These are phyloP conservation scores for Oreochromis niloticus DNA, from an alignment of 2,113 vertebrate species.

Conservation along the genomic window DNA sequence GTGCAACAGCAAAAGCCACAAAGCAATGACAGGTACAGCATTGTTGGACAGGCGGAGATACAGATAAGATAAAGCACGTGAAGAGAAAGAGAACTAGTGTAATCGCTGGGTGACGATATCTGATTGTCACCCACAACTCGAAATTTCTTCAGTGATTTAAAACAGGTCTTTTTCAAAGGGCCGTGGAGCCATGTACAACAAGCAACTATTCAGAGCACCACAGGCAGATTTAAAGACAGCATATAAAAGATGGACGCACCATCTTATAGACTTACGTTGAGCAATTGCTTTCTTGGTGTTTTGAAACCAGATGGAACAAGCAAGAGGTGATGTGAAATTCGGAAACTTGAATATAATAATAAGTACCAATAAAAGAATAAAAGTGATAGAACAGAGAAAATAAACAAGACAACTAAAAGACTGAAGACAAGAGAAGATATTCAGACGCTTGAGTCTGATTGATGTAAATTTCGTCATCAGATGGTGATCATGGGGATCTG, in stretches of 20 bases:
- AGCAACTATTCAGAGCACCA: not conserved
- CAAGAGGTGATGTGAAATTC: not conserved
- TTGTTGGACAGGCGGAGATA: not conserved
- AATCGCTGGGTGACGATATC: not conserved
- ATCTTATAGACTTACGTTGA: not conserved
- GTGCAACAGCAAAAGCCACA: not conserved
- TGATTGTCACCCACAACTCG: not conserved
- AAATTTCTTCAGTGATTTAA: not conserved
- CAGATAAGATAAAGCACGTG: not conserved
- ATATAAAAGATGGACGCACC: not conserved
- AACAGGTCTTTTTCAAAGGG: not conserved
- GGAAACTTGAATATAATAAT: not conserved
- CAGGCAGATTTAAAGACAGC: not conserved
- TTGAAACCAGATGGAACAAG: not conserved
- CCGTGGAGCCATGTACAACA: not conserved
- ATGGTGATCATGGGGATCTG: too few relatives aligned
- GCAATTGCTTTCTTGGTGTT: not conserved
- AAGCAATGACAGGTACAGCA: not conserved
- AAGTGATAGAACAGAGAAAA: not conserved
- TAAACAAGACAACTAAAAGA: not conserved
- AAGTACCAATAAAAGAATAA: not conserved
- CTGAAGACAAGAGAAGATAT: too few relatives aligned
- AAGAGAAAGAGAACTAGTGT: not conserved
- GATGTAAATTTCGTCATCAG: too few relatives aligned
- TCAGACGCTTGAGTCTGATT: too few relatives aligned